Conservation (phyloP, 2,113 vertebrate genomes). For the Neolamprologus ventralis region DNA sequence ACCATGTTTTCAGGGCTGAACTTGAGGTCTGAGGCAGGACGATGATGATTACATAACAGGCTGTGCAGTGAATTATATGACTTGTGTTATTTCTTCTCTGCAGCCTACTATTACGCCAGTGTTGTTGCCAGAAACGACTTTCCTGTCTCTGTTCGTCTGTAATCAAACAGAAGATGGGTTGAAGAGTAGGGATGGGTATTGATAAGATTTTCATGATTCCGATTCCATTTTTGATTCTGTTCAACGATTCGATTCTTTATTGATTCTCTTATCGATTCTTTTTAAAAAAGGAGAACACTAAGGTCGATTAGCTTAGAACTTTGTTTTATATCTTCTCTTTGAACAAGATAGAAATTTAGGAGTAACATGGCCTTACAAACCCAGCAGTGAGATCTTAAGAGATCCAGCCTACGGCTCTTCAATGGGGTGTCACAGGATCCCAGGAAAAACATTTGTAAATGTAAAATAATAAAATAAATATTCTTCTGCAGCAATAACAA, state of each 20-base stretch:
- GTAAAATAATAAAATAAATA: no score
- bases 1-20: neutral
- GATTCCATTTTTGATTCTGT: accelerated
- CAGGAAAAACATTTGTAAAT: no score
- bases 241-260: neutral
- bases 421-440: no score
- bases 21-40: neutral
- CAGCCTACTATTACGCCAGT: neutral
- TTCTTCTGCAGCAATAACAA: no score
- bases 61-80: neutral
- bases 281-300: no score
- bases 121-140: neutral
- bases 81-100: neutral
- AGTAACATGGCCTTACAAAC: no score
- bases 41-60: slow-evolving; percentile 26
- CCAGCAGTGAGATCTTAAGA: no score
- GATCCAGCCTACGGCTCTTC: accelerated
- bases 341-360: no score
- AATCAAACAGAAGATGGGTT: neutral
- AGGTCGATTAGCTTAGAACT: no score
- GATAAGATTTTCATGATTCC: accelerated
- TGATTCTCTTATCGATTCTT: neutral
- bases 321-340: no score
- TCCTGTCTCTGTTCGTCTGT: neutral
- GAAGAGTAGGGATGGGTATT: neutral